phyloP scores from a whole-genome alignment of 1,140 invertebrate species.

The Drosophila tani region DNA sequence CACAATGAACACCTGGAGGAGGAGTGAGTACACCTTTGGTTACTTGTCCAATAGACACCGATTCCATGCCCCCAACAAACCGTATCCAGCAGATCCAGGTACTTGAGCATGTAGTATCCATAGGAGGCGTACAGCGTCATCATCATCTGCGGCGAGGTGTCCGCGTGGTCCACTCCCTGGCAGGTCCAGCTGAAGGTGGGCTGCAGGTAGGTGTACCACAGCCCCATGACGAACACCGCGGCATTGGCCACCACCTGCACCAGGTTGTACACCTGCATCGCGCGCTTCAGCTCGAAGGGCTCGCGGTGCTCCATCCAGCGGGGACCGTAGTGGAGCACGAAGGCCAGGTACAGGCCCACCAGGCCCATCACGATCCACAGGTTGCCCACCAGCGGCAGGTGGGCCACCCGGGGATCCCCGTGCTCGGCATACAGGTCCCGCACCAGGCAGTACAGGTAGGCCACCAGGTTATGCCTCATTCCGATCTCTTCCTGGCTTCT shows the following conservation, averaged over 20 bases:
- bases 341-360: slow-evolving; percentile 88
- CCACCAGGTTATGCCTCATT: slow-evolving; percentile 63
- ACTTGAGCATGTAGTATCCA: slow-evolving; percentile 86
- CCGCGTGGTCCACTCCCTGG: slow-evolving; percentile 86
- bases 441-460: slow-evolving; percentile 45
- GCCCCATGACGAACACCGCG: slow-evolving; percentile 87
- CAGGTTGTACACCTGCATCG: slow-evolving; percentile 91
- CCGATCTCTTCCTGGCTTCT: background rate
- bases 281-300: slow-evolving; percentile 89
- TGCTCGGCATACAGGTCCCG: slow-evolving; percentile 63
- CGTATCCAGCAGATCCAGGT: slow-evolving; percentile 87
- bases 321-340: slow-evolving; percentile 87
- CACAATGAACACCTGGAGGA: slow-evolving; percentile 89
- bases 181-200: slow-evolving; percentile 88
- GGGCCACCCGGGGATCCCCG: slow-evolving; percentile 68
- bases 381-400: slow-evolving; percentile 84
- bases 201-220: slow-evolving; percentile 84
- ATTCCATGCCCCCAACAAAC: slow-evolving; percentile 75
- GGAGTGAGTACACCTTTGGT: background rate
- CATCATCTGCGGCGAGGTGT: slow-evolving; percentile 85
- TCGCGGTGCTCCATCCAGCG: slow-evolving; percentile 90
- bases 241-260: slow-evolving; percentile 90
- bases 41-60: background rate
- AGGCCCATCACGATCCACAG: slow-evolving; percentile 86
- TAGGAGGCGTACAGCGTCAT: slow-evolving; percentile 88